phyloP scores from a whole-genome alignment of 2,113 vertebrate species.

The Buteo buteo region DNA sequence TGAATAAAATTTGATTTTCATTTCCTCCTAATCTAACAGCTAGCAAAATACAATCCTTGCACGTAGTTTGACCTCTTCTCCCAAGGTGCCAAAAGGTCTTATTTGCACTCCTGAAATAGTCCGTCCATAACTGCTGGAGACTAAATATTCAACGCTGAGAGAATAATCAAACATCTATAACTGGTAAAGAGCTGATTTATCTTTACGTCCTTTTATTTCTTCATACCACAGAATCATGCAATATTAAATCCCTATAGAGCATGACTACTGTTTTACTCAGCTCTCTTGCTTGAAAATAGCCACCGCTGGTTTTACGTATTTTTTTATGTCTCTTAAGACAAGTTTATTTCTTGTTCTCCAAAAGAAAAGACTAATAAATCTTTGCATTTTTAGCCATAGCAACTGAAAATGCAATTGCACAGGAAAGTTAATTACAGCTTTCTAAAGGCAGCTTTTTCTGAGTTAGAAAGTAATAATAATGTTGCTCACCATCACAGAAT shows the following conservation, averaged over 20 bases:
- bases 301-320: not conserved
- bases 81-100: not conserved
- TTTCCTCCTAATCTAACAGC: not conserved
- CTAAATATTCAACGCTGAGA: not conserved
- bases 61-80: not conserved
- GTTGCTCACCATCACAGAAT: not conserved
- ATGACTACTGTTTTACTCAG: accelerated
- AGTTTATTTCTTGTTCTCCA: not conserved
- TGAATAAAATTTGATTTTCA: not conserved
- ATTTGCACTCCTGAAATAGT: not conserved
- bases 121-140: not conserved
- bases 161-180: not conserved
- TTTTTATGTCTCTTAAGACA: not conserved
- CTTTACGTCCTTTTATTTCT: not conserved
- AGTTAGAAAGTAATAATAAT: not conserved
- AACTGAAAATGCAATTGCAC: not conserved
- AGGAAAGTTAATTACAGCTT: not conserved
- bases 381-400: not conserved
- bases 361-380: not conserved
- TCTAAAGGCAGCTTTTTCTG: not conserved
- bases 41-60: not conserved
- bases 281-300: not conserved
- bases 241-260: accelerated
- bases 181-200: not conserved
- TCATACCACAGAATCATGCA: not conserved